phyloP scores from a whole-genome alignment of 2,113 vertebrate genomes.

The Malurus melanocephalus region DNA sequence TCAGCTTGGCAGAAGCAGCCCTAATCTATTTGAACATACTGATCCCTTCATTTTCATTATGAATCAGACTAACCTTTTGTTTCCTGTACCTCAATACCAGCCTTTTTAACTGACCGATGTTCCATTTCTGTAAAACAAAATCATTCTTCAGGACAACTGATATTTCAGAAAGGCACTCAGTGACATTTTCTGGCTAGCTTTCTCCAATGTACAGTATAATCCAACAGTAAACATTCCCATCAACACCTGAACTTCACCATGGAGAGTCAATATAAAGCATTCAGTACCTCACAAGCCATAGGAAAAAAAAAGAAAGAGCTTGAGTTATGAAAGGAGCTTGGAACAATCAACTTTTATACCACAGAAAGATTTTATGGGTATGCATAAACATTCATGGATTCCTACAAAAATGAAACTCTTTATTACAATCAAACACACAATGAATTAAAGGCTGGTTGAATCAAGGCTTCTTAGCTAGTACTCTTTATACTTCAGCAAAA shows the following conservation, averaged over 20 bases:
- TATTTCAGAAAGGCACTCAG: slow-evolving; percentile 33
- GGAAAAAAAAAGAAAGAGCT: background rate
- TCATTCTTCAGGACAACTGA: slow-evolving; percentile 33
- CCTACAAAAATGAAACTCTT: background rate
- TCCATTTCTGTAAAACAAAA: slow-evolving; percentile 81
- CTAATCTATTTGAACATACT: background rate
- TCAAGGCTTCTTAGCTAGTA: background rate
- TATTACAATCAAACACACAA: background rate
- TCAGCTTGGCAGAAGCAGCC: background rate
- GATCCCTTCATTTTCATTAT: slow-evolving; percentile 14
- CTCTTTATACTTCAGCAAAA: background rate
- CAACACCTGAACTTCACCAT: background rate
- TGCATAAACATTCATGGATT: background rate
- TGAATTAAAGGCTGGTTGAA: background rate
- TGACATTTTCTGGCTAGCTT: slow-evolving; percentile 25
- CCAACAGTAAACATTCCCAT: background rate
- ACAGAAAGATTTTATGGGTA: background rate
- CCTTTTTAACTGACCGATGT: slow-evolving; percentile 96
- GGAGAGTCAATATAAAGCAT: background rate
- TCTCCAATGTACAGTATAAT: background rate
- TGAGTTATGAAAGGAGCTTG: background rate
- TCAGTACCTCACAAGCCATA: background rate
- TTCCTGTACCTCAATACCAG: slow-evolving; percentile 90
- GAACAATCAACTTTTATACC: background rate
- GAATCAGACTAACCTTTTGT: slow-evolving; percentile 81